phyloP scores from a whole-genome alignment of 2,113 vertebrate genomes.

The Colistium nudipinnis region DNA sequence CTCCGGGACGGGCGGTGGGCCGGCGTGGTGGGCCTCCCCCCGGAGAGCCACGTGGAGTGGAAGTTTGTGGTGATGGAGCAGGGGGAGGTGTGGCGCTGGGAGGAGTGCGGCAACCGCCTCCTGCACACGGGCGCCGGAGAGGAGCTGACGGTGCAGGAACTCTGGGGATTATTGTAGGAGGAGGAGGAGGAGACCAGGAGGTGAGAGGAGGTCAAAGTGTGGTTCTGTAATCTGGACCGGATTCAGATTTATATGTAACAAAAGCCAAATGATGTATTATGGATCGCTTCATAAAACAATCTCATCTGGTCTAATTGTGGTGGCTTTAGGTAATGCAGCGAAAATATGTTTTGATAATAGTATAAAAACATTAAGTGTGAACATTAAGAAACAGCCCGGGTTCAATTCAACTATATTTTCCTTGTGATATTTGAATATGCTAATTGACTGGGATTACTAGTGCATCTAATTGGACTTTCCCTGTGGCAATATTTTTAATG shows the following conservation, averaged over 20 bases:
- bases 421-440: no score
- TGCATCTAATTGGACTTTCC: no score
- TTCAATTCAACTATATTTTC: no score
- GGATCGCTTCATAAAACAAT: neutral
- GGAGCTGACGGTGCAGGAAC: conserved; percentile 82
- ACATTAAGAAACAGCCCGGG: no score
- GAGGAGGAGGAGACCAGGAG: neutral
- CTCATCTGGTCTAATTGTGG: neutral
- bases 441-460: no score
- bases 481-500: conserved; percentile 39
- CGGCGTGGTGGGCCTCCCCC: conserved; percentile 81
- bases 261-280: neutral
- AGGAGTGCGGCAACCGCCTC: conserved; percentile 89
- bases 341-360: neutral
- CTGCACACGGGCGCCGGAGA: conserved; percentile 83
- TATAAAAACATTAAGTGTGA: neutral
- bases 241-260: neutral
- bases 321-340: neutral
- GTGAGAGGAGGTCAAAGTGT: neutral
- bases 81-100: conserved; percentile 89
- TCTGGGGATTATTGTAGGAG: conserved; percentile 83
- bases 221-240: neutral
- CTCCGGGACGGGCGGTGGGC: conserved; percentile 88
- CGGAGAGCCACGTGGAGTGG: conserved; percentile 87
- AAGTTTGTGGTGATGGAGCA: conserved; percentile 93